Evolutionary conservation across 2,113 vertebrate genomes (phyloP).

Genomic region (Eonycteris spelaea): DNA sequence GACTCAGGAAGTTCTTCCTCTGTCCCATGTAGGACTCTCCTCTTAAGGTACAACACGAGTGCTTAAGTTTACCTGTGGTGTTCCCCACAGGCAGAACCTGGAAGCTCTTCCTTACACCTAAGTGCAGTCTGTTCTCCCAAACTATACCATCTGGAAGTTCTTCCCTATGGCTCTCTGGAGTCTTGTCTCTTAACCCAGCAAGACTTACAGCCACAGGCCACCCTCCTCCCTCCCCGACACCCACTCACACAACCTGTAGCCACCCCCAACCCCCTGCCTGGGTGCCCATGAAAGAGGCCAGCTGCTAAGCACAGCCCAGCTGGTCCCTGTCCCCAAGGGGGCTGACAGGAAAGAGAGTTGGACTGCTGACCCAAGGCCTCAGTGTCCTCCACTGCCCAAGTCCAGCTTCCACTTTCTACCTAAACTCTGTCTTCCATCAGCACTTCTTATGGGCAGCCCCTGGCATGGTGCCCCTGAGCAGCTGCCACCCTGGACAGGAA

Average conservation of each 20-base stretch:
- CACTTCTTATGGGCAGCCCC: background rate
- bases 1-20: background rate
- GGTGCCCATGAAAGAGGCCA: background rate
- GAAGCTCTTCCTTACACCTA: background rate
- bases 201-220: background rate
- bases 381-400: background rate
- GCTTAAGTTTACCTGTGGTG: background rate
- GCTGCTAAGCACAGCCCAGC: background rate
- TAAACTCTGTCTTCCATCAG: background rate
- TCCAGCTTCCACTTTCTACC: conserved; percentile 16
- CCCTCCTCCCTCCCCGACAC: background rate
- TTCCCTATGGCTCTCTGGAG: background rate
- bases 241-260: background rate
- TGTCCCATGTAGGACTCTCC: background rate
- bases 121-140: background rate
- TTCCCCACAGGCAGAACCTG: background rate
- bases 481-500: background rate
- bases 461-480: background rate
- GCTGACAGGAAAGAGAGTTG: background rate
- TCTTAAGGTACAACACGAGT: background rate
- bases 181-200: background rate
- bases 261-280: too few relatives aligned
- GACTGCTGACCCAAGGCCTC: conserved; percentile 17
- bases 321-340: background rate
- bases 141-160: background rate